Conservation (phyloP, 2,113 vertebrate genomes). For the Rhinolophus sinicus region DNA sequence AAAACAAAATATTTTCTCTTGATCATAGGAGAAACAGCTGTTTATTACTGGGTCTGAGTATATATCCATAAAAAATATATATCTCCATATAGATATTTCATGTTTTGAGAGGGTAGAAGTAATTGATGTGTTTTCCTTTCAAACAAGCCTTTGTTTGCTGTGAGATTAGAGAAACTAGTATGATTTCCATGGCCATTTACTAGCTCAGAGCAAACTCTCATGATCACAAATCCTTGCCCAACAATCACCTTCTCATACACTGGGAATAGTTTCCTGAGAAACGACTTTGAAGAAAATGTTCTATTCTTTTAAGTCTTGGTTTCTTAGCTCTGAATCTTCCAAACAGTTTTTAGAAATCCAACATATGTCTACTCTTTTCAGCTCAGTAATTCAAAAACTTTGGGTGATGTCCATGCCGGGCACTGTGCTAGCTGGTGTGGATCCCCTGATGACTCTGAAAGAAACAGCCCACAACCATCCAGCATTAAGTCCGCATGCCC, state of each 20-base stretch:
- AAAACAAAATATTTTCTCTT: slow-evolving; percentile 53
- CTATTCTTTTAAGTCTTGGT: neutral
- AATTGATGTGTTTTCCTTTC: neutral
- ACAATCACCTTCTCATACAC: neutral
- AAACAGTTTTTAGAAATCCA: neutral
- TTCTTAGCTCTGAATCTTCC: slow-evolving; percentile 30
- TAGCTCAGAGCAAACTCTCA: neutral
- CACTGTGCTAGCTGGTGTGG: neutral
- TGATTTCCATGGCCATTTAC: neutral
- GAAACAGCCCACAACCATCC: neutral
- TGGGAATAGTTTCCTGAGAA: slow-evolving; percentile 1
- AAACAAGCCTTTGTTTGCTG: neutral
- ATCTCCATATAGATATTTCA: neutral
- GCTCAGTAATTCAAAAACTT: neutral
- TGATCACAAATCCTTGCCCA: neutral
- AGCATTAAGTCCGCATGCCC: neutral
- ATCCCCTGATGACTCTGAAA: neutral
- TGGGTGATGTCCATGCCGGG: neutral
- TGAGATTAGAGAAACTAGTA: neutral
- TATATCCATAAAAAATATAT: neutral
- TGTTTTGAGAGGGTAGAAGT: neutral
- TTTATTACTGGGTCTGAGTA: slow-evolving; percentile 10
- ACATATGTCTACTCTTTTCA: neutral
- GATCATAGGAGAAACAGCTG: neutral
- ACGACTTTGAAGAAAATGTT: neutral